Base-by-base conservation (phyloP, 2,113 vertebrate genomes). In the Oophaga pumilio region DNA sequence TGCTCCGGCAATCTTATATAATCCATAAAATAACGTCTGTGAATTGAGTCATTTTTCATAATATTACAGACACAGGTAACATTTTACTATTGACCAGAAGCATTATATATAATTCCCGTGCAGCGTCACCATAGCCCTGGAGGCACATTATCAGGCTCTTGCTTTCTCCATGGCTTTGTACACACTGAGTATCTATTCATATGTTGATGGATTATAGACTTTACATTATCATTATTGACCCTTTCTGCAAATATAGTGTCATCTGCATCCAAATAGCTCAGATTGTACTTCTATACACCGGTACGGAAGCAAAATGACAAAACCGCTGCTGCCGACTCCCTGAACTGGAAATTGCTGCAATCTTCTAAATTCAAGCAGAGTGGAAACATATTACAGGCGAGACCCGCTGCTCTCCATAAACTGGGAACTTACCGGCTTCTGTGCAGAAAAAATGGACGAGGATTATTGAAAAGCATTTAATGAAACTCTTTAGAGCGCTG, bases 391-490 rank as follows among this genome's bases (percentile, higher is more conserved):
- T 73, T 43, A 43, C 28, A 43, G 69, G 8, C 18, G 69, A 43
- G 69, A 33, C 28, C 33, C 69, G 69, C 69, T 11, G 24, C 28
- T 49, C 69, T 17, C 28, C 28, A 73, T 9, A 73, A 73, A 73
- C 20, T 43, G 33, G 69, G 15, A 20, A 73, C 69, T 33, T 43
- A 73, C 43, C 69, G 33, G 28, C 28, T 73, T 73, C 69, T 33
- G 69, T 49, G 33, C 28, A 73, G 69, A 5, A 73, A 73, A 73
- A 20, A 43, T 43, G 33, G 69, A 33, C 2, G 33, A 0, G 28
- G 49, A 76, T 76, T 50, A 52, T 76, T 76, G 74, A 76, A 52
- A 76, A 24, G 74, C 74, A 6, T 76, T 76, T 76, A 76, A 76
- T 76, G 74, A 76, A 50, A 13, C 2, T 76, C 74, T 76, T 50